phyloP scores from a whole-genome alignment of 2,888 invertebrate species.

The Pristionchus entomophagus region DNA sequence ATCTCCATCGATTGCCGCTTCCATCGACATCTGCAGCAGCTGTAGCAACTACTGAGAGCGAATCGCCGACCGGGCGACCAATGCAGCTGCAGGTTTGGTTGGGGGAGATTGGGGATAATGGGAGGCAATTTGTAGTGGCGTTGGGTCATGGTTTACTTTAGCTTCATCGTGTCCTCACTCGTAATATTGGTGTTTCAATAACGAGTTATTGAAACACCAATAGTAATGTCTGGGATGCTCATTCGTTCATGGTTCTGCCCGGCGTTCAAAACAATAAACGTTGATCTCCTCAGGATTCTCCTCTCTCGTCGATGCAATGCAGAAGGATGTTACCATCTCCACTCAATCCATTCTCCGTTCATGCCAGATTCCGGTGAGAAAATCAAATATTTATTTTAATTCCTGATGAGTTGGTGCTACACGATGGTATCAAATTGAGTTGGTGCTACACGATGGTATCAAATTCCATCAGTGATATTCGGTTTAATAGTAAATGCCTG shows the following conservation, averaged over 20 bases:
- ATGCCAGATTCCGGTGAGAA: conserved; percentile 40
- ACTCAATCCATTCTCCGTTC: conserved; percentile 22
- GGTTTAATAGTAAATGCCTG: too few relatives aligned
- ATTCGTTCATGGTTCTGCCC: background rate
- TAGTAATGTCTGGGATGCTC: background rate
- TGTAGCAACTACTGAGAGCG: too few relatives aligned
- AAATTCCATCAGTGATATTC: too few relatives aligned
- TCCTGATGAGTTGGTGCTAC: too few relatives aligned
- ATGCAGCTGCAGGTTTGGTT: background rate
- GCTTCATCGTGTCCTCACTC: too few relatives aligned
- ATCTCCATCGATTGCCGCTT: background rate
- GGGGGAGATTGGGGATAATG: background rate
- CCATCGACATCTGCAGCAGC: background rate
- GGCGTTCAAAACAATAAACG: background rate
- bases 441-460: too few relatives aligned
- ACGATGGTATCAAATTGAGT: too few relatives aligned
- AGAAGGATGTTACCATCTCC: background rate
- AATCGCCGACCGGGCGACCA: background rate
- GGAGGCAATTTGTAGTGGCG: background rate
- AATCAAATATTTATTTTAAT: background rate
- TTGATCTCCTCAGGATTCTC: background rate
- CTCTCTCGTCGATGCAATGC: background rate
- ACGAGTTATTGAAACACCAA: background rate
- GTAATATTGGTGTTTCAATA: too few relatives aligned
- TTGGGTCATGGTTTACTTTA: too few relatives aligned